Evolutionary conservation across 2,797 vertebrate species (phyloP).

Genomic region (Sebastes miniatus): DNA sequence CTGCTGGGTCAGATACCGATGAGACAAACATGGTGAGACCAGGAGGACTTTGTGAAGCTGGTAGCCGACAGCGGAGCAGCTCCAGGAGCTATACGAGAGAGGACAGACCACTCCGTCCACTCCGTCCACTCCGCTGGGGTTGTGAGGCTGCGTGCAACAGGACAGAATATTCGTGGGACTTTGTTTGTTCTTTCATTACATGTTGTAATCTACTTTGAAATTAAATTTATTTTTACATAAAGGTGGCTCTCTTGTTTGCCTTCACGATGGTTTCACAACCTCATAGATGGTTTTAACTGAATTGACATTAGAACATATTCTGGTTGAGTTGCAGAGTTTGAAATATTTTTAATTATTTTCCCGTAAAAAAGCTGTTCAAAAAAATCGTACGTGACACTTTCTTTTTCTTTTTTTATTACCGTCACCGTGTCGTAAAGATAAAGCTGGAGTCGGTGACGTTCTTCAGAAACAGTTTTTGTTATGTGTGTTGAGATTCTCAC

Average conservation of each 20-base stretch:
- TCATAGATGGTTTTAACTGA: accelerated
- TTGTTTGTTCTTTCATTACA: conserved; percentile 29
- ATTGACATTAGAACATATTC: neutral
- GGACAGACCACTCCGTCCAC: neutral
- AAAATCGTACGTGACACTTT: neutral
- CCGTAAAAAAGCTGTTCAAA: neutral
- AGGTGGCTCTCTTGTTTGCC: conserved; percentile 15
- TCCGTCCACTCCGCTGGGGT: neutral
- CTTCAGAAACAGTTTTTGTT: no score
- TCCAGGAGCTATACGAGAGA: neutral
- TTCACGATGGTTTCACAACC: neutral
- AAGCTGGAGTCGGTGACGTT: no score
- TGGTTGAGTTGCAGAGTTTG: neutral
- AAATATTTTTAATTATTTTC: neutral
- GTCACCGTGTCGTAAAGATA: no score
- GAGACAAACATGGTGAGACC: neutral
- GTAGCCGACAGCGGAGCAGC: neutral
- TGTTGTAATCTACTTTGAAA: conserved; percentile 64
- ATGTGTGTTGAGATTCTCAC: no score
- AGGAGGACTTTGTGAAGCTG: neutral
- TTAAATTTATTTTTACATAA: conserved; percentile 73
- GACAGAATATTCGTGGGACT: neutral
- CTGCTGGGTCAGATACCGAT: neutral
- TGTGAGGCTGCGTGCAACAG: neutral
- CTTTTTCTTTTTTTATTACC: no score